Evolutionary conservation across 2,113 vertebrate species (phyloP).

Genomic region (Bucco capensis): DNA sequence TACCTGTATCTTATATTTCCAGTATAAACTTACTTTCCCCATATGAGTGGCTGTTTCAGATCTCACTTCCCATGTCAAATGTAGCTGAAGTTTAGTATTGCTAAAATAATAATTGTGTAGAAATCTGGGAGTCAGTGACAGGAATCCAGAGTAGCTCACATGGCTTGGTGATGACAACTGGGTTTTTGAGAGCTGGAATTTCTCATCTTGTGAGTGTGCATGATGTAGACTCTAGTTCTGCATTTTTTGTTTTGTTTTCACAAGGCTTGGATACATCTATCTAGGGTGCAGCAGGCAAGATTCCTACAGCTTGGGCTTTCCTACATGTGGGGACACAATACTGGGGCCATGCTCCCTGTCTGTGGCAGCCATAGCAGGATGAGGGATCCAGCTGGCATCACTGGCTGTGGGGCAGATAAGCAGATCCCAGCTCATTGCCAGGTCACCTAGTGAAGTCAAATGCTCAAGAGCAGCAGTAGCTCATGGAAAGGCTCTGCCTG

Average conservation of each 20-base stretch:
- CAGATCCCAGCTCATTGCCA: background rate
- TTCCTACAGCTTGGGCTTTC: background rate
- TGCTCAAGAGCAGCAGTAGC: background rate
- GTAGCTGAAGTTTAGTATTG: background rate
- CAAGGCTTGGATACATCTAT: background rate
- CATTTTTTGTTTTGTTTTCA: background rate
- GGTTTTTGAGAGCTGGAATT: constrained; percentile 14
- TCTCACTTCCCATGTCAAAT: background rate
- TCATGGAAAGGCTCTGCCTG: background rate
- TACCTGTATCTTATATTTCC: background rate
- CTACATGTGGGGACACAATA: rapidly evolving
- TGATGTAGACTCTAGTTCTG: background rate
- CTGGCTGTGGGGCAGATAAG: background rate
- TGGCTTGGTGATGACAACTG: background rate
- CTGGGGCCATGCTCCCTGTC: background rate
- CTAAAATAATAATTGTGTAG: background rate
- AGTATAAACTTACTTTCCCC: background rate
- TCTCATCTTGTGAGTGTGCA: background rate
- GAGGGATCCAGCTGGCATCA: background rate
- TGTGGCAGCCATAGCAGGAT: background rate
- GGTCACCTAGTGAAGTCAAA: background rate
- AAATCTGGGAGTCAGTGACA: background rate
- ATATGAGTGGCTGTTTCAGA: background rate
- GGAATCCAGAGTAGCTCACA: constrained; percentile 20
- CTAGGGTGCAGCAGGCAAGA: background rate